Base-by-base conservation (phyloP, 2,888 invertebrate species). In the Hartigia nigra region DNA sequence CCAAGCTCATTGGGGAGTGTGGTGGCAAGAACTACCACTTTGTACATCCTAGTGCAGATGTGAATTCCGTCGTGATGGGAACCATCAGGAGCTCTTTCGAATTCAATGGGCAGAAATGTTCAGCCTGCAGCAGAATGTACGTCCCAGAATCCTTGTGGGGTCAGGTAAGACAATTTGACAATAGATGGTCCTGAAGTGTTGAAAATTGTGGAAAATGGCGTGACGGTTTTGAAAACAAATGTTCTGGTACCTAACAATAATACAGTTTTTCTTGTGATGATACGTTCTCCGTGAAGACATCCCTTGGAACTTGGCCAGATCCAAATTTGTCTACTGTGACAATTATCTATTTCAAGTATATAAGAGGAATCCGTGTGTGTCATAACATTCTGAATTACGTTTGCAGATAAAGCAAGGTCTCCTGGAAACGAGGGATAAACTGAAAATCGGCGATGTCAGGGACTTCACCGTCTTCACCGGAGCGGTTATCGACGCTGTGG, bases 11-110 rank as follows among this genome's bases (percentile, higher is more conserved):
- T 87, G 96, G 97, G 81, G 99, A 99, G 93, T 99, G 99, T 92
- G 99, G 99, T 77, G 99, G 99, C 37, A 99, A 99, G 92, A 99
- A 99, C 92, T 99, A 97, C 92, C 99, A 99, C 91, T 98, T 99
- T 88, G 93, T 99, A 37, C 99, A 99, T 92, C 95, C 96, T 0
- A 95, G 97, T 14, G 99, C 99, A 14, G 96, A 99, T 91, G 93
- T 95, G 0, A 93, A 95, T 34, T 94, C 96, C 12, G 98, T 98
- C 4, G 95, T 98, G 1, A 94, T 95, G 37, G 94, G 95, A 37
- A 98, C 98, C 0, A 96, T 99, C 83, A 94, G 97, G 81, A 96
- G 98, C 74, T 95, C 99, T 1, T 99, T 98, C 92, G 99, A 99
- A 92, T 99, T 95, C 92, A 96, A 96, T 88, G 99, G 99, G 1